These are phyloP conservation scores for Xestia rhomboidea DNA, from an alignment of 2,888 invertebrate genomes.

Conservation along the genomic window DNA sequence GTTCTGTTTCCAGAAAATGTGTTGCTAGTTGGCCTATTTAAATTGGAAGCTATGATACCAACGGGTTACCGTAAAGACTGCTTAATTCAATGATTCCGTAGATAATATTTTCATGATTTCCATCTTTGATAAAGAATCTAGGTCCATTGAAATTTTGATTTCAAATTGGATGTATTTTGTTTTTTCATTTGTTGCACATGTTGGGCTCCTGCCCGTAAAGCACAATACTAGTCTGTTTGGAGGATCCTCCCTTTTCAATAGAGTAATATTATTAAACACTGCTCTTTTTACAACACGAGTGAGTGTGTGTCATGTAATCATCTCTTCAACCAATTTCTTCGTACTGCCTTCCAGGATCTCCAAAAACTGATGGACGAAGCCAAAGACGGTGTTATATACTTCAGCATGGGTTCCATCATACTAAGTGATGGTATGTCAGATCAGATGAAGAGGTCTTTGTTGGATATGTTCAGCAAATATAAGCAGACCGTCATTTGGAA, in stretches of 20 bases:
- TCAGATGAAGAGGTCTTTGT: slow-evolving; percentile 73
- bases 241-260: neutral
- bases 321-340: neutral
- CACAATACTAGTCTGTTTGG: neutral
- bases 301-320: no score
- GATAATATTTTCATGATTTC: neutral
- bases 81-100: neutral
- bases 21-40: neutral
- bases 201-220: neutral
- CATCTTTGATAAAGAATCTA: neutral
- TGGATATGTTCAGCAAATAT: slow-evolving; percentile 77
- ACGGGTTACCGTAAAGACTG: neutral
- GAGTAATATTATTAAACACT: neutral
- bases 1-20: neutral
- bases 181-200: neutral
- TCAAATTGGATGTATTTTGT: neutral
- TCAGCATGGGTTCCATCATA: slow-evolving; percentile 79
- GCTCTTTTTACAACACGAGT: neutral
- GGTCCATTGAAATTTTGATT: neutral
- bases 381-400: slow-evolving; percentile 78
- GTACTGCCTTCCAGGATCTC: slow-evolving; percentile 73
- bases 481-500: slow-evolving; percentile 84
- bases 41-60: neutral
- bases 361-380: slow-evolving; percentile 78
- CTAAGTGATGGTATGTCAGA: slow-evolving; percentile 74